Evolutionary conservation across 2,113 vertebrate species (phyloP).

Genomic region (Charadrius vociferus): DNA sequence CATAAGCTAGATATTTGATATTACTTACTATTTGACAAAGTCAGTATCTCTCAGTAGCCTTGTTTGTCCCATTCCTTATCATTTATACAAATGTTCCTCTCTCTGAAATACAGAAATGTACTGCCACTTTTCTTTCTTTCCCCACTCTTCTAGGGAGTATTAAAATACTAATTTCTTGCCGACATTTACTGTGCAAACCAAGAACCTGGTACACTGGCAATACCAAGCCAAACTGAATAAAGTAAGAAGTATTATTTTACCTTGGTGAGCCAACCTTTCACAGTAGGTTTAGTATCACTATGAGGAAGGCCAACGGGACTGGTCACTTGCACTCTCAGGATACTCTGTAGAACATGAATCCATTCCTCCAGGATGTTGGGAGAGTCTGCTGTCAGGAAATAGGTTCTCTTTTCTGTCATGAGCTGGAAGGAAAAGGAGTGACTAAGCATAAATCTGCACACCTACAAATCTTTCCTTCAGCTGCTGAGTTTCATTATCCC

Average conservation of each 20-base stretch:
- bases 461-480: not conserved
- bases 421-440: constrained; percentile 71
- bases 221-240: not conserved
- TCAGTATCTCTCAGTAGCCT: not conserved
- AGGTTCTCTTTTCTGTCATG: constrained; percentile 88
- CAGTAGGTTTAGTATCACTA: constrained; percentile 78
- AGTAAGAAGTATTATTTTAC: constrained; percentile 54
- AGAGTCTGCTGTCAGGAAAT: constrained; percentile 89
- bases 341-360: constrained; percentile 88
- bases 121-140: not conserved
- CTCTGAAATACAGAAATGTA: not conserved
- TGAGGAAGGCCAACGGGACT: constrained; percentile 69
- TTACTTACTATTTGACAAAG: not conserved
- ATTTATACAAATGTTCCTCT: not conserved
- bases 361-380: constrained; percentile 91
- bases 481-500: not conserved
- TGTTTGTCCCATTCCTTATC: not conserved
- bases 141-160: not conserved
- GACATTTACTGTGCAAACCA: not conserved
- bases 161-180: not conserved
- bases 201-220: not conserved
- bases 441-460: not conserved
- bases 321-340: constrained; percentile 86
- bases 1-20: not conserved
- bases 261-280: constrained; percentile 90